Evolutionary conservation across 92 coral and sea anemone species (phyloP).

Genomic region (Epizoanthus scotinus): DNA sequence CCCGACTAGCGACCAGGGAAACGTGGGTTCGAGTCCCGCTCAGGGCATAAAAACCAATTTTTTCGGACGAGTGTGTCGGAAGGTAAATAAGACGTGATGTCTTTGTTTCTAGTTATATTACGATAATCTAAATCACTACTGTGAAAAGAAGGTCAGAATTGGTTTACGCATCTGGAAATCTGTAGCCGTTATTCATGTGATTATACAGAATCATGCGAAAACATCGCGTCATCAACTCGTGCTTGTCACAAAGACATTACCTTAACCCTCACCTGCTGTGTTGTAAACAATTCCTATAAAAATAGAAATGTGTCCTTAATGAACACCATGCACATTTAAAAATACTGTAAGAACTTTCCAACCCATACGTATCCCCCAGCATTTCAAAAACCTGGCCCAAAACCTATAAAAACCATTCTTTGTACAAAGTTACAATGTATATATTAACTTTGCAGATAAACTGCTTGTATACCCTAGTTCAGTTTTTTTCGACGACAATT

Average conservation of each 20-base stretch:
- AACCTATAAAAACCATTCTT: background rate
- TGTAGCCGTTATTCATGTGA: background rate
- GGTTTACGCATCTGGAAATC: background rate
- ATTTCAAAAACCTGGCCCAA: background rate
- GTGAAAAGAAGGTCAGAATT: background rate
- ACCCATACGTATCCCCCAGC: background rate
- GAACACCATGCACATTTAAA: conserved; percentile 6
- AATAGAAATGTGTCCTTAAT: background rate
- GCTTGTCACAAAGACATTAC: background rate
- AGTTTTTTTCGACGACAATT: too few relatives aligned
- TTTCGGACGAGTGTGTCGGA: too few relatives aligned
- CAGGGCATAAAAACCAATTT: too few relatives aligned
- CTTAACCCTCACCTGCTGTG: too few relatives aligned
- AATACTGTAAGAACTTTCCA: background rate
- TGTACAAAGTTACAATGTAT: background rate
- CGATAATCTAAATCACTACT: background rate
- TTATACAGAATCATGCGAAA: background rate
- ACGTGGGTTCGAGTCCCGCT: too few relatives aligned
- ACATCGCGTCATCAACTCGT: background rate
- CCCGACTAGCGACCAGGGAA: too few relatives aligned
- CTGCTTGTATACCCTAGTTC: too few relatives aligned
- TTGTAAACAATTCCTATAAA: conserved; percentile 12
- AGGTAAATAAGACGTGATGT: too few relatives aligned
- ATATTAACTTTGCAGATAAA: background rate
- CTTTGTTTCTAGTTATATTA: too few relatives aligned